Evolutionary conservation across 1,140 invertebrate species (phyloP), one percentile per base, ranked within the genome.

Genomic region (Rhyzopertha dominica): DNA sequence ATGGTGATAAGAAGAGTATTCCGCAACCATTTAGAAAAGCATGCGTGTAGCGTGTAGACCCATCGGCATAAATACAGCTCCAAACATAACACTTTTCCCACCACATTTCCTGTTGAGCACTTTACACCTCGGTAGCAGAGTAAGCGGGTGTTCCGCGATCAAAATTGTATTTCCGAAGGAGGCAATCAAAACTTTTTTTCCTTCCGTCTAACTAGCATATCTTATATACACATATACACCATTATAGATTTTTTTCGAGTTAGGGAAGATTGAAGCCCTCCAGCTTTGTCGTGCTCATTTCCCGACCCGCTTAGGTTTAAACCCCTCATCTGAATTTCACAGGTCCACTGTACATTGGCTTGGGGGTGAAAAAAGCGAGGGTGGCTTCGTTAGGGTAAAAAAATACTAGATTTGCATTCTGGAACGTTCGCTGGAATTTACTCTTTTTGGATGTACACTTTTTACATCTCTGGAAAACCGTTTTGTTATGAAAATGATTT

Each of bases 161-260:
- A n/a, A n/a, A n/a, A n/a, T n/a, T n/a, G n/a, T n/a, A n/a, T n/a
- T n/a, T 47, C 25, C 36, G 49, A 52, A 55, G 52, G 47, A 55
- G 52, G 53, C 32, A 53, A 57, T 62, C 59, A 59, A 62, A 62
- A 62, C 59, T 59, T 58, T 51, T 56, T 62, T 62, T 57, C 55
- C 35, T 59, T 59, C 54, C 57, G 53, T 56, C 59, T 59, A 62
- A 62, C 59, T 59, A 61, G 54, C 59, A 61, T 61, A 61, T 61
- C 59, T 59, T 59, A 59, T 61, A 61, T 59, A 61, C 56, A 61
- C 59, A 61, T 61, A 61, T 61, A 61, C 56, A 61, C 59, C 59
- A 62, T 62, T 62, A 62, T 62, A 62, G 59, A 62, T 62, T 62
- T 62, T 58, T 59, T 62, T 62, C 59, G 48, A 58, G 57, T 62